These are phyloP conservation scores for Tapera naevia DNA, from an alignment of 2,797 vertebrate genomes.

Conservation along the genomic window DNA sequence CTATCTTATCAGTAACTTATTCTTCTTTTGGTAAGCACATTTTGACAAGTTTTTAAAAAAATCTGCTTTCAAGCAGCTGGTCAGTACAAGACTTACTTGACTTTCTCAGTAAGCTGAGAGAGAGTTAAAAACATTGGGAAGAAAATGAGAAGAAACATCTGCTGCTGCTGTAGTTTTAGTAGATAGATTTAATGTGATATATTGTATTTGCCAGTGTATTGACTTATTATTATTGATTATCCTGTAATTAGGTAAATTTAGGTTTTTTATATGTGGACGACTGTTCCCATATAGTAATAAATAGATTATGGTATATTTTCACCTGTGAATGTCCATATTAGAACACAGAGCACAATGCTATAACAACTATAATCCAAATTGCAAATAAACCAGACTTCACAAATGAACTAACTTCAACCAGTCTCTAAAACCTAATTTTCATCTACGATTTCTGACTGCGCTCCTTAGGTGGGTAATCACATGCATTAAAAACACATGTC, in stretches of 20 bases:
- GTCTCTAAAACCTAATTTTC: neutral
- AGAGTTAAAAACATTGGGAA: neutral
- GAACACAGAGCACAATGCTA: neutral
- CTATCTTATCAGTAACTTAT: neutral
- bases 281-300: neutral
- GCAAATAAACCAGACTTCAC: neutral
- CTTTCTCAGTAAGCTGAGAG: neutral
- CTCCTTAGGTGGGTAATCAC: neutral
- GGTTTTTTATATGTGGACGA: neutral
- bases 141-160: neutral
- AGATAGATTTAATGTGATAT: neutral
- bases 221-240: neutral
- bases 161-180: neutral
- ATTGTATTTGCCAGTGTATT: neutral
- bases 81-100: neutral
- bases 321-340: neutral
- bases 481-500: neutral
- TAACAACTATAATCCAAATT: neutral
- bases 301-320: neutral
- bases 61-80: neutral
- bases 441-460: neutral
- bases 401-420: neutral
- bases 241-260: neutral
- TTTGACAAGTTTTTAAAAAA: neutral
- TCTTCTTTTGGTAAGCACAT: neutral